phyloP scores from a whole-genome alignment of 2,113 vertebrate genomes.

The Nibea albiflora region DNA sequence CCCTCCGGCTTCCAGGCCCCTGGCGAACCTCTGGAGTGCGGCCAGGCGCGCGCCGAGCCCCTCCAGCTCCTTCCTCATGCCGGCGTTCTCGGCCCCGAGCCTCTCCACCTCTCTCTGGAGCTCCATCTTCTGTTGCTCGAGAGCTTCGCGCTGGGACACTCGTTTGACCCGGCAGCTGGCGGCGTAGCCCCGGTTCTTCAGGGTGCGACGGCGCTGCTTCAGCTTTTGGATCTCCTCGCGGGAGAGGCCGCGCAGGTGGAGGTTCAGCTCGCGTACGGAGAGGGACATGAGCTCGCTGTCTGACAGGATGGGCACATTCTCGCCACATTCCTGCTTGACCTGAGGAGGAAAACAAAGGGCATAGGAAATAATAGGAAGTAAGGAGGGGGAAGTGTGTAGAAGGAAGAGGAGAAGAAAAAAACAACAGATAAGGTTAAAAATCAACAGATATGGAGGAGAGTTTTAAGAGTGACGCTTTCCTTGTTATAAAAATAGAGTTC shows the following conservation, averaged over 20 bases:
- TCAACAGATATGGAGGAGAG: background rate
- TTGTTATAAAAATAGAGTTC: slow-evolving; percentile 8
- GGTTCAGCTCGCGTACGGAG: slow-evolving; percentile 96
- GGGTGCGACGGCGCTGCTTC: slow-evolving; percentile 95
- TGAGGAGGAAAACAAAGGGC: slow-evolving; percentile 61
- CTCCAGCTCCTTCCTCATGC: slow-evolving; percentile 98
- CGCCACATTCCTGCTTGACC: slow-evolving; percentile 98
- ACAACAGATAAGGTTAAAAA: background rate
- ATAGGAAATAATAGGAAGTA: background rate
- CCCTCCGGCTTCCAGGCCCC: slow-evolving; percentile 90
- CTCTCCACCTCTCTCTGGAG: slow-evolving; percentile 97
- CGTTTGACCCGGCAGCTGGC: slow-evolving; percentile 98
- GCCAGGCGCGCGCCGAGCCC: slow-evolving; percentile 95
- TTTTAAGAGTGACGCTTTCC: background rate
- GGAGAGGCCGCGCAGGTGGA: slow-evolving; percentile 95
- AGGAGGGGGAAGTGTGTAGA: too few relatives aligned
- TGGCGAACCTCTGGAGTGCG: slow-evolving; percentile 96
- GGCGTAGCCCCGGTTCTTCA: slow-evolving; percentile 97
- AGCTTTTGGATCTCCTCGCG: slow-evolving; percentile 98
- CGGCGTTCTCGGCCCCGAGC: slow-evolving; percentile 95
- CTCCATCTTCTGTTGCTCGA: slow-evolving; percentile 98
- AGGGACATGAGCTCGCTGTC: slow-evolving; percentile 98
- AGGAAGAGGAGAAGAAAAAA: background rate
- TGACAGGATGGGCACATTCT: slow-evolving; percentile 96
- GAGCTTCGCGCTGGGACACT: slow-evolving; percentile 97